A percentile compares a stretch with the other conserved stretches of the same genome.
These are phyloP conservation scores for Rhimphoctona megacephalus DNA, from an alignment of 2,888 invertebrate genomes.

Conservation along the genomic window DNA sequence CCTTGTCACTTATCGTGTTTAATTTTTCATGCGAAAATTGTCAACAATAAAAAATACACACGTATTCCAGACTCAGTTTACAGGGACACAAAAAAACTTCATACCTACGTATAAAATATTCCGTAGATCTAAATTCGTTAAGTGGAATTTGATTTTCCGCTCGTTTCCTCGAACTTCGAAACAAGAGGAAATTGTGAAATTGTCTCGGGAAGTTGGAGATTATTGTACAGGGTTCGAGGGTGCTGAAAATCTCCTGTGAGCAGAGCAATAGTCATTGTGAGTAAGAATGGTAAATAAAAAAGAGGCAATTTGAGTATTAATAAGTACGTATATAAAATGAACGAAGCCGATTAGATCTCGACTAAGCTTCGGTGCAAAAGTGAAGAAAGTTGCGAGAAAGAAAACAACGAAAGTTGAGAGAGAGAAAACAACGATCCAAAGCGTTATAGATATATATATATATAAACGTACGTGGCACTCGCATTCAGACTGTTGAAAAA, in stretches of 20 bases:
- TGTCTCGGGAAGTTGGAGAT: neutral
- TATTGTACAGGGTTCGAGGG: neutral
- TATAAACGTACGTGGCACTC: slow-evolving; percentile 4
- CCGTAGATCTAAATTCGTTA: neutral
- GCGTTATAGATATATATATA: slow-evolving; percentile 9
- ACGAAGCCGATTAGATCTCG: slow-evolving; percentile 18
- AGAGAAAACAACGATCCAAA: slow-evolving; percentile 3
- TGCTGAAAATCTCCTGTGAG: slow-evolving; percentile 9
- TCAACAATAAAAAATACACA: neutral
- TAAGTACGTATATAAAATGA: slow-evolving; percentile 14
- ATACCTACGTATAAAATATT: neutral
- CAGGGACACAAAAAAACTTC: neutral
- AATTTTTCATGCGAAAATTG: neutral
- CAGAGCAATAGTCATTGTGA: neutral
- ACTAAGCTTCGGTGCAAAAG: slow-evolving; percentile 27
- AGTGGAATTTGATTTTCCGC: slow-evolving; percentile 11
- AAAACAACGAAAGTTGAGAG: slow-evolving; percentile 21
- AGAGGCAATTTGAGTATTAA: slow-evolving; percentile 1
- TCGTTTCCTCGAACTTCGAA: slow-evolving; percentile 1
- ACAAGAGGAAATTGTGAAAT: slow-evolving; percentile 7
- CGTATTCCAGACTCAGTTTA: neutral
- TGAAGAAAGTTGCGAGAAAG: slow-evolving; percentile 30
- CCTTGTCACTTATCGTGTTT: neutral
- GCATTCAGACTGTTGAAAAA: slow-evolving; percentile 48
- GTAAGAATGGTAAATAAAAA: slow-evolving; percentile 2